Percentiles rank a stretch among this genome's conserved stretches.
Evolutionary conservation across 1,140 invertebrate species (phyloP).

Genomic region (Hesperophylax magnus): DNA sequence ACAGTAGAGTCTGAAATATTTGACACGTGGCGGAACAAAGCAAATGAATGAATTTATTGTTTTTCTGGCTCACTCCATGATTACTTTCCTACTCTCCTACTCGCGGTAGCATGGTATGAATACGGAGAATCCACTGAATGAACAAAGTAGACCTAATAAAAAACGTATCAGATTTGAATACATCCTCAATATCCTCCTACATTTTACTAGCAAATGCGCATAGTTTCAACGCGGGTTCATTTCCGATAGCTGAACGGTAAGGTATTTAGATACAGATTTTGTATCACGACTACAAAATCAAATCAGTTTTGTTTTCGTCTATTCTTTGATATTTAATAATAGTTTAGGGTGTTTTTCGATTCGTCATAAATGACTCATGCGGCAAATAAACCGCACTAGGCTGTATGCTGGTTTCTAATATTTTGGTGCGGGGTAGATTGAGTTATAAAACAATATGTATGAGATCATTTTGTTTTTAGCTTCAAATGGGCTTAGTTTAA

Average conservation of each 20-base stretch:
- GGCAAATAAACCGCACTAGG: no score
- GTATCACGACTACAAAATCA: background rate
- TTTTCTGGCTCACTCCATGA: background rate
- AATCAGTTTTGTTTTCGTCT: no score
- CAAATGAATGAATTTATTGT: background rate
- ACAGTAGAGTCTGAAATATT: background rate
- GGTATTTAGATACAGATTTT: background rate
- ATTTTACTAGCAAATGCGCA: background rate
- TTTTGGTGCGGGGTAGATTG: no score
- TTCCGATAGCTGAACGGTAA: background rate
- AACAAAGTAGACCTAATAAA: background rate
- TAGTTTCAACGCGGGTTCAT: background rate
- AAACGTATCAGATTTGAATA: conserved; percentile 10
- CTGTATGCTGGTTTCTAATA: no score
- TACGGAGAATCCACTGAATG: background rate
- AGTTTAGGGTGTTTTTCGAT: no score
- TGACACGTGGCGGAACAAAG: background rate
- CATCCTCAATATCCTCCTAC: background rate
- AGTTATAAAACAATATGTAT: no score
- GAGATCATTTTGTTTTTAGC: no score
- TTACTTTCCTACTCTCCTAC: background rate
- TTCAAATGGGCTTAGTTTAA: no score
- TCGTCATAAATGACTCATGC: no score
- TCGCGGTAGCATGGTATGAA: background rate
- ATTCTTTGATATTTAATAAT: no score